Evolutionary conservation across 2,113 vertebrate genomes (phyloP), one percentile per base, ranked within the genome.

Genomic region (Amphiprion percula): DNA sequence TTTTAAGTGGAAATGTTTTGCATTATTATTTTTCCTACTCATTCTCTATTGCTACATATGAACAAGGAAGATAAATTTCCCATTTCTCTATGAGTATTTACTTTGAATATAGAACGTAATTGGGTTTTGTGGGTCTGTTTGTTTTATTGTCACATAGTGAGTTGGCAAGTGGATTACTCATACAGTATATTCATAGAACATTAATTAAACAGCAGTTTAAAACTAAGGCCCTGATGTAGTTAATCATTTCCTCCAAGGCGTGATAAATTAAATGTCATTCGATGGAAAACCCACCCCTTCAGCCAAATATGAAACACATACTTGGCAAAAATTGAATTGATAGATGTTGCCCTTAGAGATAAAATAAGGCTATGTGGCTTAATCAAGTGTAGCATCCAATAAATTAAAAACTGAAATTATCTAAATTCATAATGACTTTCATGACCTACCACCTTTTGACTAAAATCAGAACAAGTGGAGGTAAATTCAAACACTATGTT

Each of bases 1-100:
- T 96, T 96, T 96, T 97, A 97, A 96, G 95, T 99, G 93, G 91
- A 93, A 92, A 94, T 95, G 93, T 94, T 94, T 91, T 95, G 89
- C 89, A 90, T 92, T 92, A 74, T 91, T 90, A 95, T 96, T 97
- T 96, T 90, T 92, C 84, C 86, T 95, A 95, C 92, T 89, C 94
- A 92, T 92, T 94, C 95, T 95, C 90, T 93, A 93, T 91, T 92
- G 93, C 95, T 90, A 95, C 95, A 91, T 84, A 94, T 93, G 90
- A 87, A 84, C 69, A 78, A 87, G 72, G 21, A 74, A 84, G 77
- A 88, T 75, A 82, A 65, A 83, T 69, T 80, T 87, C 65, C 69
- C 80, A 79, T 87, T 83, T 87, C 55, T 83, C 70, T 75, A 50
- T 30, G 61, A 85, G 58, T 90, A 90, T 91, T 93, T 86, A 67